These are phyloP conservation scores for Thymelicus acteon DNA, from an alignment of 2,888 invertebrate genomes.

Conservation along the genomic window DNA sequence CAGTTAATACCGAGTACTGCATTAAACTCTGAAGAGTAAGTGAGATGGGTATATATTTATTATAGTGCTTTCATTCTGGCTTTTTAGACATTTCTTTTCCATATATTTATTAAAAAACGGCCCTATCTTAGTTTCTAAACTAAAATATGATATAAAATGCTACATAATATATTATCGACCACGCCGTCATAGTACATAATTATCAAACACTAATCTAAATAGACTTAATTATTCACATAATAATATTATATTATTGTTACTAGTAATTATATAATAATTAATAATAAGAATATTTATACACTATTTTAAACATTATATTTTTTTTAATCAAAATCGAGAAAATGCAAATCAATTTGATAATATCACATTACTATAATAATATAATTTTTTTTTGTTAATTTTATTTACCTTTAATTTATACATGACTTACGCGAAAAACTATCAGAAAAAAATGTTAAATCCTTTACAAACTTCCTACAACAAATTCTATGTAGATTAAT, in stretches of 20 bases:
- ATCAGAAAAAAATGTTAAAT: constrained; percentile 21
- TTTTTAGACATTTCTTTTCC: too few species aligned
- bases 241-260: constrained; percentile 8
- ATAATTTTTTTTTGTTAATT: constrained; percentile 33
- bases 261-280: constrained; percentile 19
- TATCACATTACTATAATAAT: constrained; percentile 29
- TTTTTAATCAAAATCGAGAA: constrained; percentile 26
- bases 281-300: constrained; percentile 27
- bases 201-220: constrained; percentile 1
- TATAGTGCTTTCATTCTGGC: too few species aligned
- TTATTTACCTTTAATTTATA: constrained; percentile 43
- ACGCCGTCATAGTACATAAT: background rate
- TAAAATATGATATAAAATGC: too few species aligned
- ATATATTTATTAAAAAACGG: too few species aligned
- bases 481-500: background rate
- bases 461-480: constrained; percentile 16
- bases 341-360: constrained; percentile 29
- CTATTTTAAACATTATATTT: constrained; percentile 19
- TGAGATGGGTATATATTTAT: too few species aligned
- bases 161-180: constrained; percentile 1
- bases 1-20: too few species aligned
- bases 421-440: constrained; percentile 42
- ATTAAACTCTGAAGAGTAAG: too few species aligned
- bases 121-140: too few species aligned
- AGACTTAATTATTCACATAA: constrained; percentile 16